phyloP scores from a whole-genome alignment of 2,113 vertebrate species.

The Ctenodactylus gundi region DNA sequence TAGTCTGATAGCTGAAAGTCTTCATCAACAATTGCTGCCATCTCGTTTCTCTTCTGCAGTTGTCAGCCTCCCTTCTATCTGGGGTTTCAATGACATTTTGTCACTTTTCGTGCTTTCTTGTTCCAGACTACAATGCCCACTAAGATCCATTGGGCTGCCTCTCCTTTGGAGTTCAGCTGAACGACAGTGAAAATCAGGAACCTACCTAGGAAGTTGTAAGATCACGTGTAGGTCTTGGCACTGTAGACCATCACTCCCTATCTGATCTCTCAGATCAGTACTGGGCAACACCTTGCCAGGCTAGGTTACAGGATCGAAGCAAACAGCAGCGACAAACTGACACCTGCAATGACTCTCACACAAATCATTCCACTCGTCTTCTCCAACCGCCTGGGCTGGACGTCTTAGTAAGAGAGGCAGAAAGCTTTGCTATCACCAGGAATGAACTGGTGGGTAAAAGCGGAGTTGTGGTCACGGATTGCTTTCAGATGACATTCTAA shows the following conservation, averaged over 20 bases:
- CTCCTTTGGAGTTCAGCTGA: background rate
- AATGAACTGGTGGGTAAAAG: background rate
- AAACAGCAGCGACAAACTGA: background rate
- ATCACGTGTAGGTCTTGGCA: background rate
- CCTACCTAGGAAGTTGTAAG: background rate
- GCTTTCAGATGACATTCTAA: background rate
- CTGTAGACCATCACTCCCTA: background rate
- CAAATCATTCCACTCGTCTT: background rate
- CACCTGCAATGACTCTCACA: background rate
- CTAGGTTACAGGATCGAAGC: background rate
- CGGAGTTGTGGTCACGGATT: background rate
- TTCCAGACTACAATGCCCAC: background rate
- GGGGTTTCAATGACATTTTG: background rate
- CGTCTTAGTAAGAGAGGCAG: background rate
- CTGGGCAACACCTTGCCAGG: background rate
- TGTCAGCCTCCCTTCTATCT: background rate
- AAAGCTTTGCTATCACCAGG: background rate
- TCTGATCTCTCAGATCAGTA: background rate
- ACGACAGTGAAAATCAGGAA: background rate
- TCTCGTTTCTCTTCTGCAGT: background rate
- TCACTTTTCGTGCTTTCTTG: background rate
- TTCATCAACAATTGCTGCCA: background rate
- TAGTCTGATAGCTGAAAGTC: background rate
- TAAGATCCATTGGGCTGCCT: background rate
- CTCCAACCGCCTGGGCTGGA: background rate